Conservation (phyloP, 2,797 vertebrate species). For the Rhinophrynus dorsalis region DNA sequence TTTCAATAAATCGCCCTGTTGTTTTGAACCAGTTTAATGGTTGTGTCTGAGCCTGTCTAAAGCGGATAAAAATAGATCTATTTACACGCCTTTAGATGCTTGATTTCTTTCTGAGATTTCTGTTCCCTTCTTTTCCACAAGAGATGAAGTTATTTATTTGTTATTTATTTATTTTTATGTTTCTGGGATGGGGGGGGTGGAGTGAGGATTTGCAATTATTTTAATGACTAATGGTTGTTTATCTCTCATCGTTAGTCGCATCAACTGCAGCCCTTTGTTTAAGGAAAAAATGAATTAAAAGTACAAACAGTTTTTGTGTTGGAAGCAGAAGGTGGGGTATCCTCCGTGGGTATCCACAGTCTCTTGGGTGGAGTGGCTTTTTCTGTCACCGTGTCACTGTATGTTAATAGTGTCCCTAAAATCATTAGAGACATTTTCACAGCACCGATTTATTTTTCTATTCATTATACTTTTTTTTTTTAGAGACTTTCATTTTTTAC, state of each 20-base stretch:
- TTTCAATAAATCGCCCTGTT: neutral
- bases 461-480: too few species aligned
- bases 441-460: too few species aligned
- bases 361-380: too few species aligned
- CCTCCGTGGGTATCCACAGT: too few species aligned
- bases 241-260: too few species aligned
- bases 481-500: too few species aligned
- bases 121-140: conserved; percentile 12
- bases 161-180: conserved; percentile 31
- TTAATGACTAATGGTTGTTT: conserved; percentile 40
- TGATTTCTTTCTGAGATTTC: neutral
- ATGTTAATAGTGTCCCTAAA: too few species aligned
- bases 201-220: conserved; percentile 28
- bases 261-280: conserved; percentile 37
- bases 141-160: conserved; percentile 39
- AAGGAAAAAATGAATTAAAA: conserved; percentile 44
- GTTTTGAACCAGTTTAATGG: neutral
- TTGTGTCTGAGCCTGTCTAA: neutral
- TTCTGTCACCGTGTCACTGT: too few species aligned
- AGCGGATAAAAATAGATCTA: neutral
- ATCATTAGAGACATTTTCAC: too few species aligned
- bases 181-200: too few species aligned
- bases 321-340: conserved; percentile 37
- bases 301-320: conserved; percentile 19
- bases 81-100: neutral